Evolutionary conservation across 2,113 vertebrate genomes (phyloP), one percentile per base, ranked within the genome.

Genomic region (Caretta caretta): DNA sequence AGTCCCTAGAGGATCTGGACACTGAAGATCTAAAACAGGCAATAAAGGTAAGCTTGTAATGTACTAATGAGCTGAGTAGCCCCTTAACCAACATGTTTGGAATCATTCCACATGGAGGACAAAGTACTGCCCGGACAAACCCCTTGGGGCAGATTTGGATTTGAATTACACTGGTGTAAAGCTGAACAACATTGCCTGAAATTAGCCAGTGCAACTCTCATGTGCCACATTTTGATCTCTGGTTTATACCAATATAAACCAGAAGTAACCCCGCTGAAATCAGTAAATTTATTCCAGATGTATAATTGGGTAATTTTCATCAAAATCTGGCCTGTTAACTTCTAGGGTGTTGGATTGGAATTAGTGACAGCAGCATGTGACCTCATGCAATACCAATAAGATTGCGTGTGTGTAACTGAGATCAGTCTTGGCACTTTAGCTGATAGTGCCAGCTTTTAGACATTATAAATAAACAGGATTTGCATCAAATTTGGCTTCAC

Each of bases 191-290:
- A 0, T 38, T 85, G 79, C 79, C 79, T 88, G 42, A 82, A 22
- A 92, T 97, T 96, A 97, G 87, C 96, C 89, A 97, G 80, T 94
- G 53, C 78, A 96, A 90, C 89, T 51, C 89, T 86, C 87, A 56
- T 49, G 84, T 95, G 62, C 93, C 93, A 96, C 83, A 84, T 92
- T 81, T 85, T 90, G 94, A 83, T 51, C 93, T 95, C 89, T 92
- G 89, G 42, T 42, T 95, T 94, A 80, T 92, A 94, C 7, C 0
- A 0, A 80, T 84, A 35, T 78, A 92, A 94, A 90, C 48, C 75
- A 82, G 20, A 0, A 35, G 53, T 97, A 87, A 91, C 83, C 91
- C 35, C 83, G 94, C 89, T 92, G 81, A 76, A 91, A 65, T 89
- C 14, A 88, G 46, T 4, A 84, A 83, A 57, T 85, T 29, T 86